A percentile compares a stretch with the other conserved stretches of the same genome.
Conservation (phyloP, 2,797 vertebrate genomes). For the Pseudochirops corinnae region DNA sequence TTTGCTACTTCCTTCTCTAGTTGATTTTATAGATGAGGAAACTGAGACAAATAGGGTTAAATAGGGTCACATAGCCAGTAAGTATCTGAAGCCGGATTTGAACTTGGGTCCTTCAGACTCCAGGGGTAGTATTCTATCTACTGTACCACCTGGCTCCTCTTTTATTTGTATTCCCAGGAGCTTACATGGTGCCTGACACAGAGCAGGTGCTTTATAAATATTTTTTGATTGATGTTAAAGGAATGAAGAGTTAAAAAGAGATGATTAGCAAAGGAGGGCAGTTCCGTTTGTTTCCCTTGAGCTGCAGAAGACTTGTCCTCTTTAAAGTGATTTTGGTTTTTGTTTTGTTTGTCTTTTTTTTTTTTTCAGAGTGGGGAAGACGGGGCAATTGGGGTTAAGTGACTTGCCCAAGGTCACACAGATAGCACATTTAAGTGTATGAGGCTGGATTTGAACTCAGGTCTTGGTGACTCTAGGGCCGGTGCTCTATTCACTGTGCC, state of each 20-base stretch:
- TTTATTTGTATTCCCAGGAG: neutral
- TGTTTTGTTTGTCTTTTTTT: too few species aligned
- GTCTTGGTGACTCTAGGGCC: too few species aligned
- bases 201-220: neutral
- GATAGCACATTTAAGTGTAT: too few species aligned
- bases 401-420: too few species aligned
- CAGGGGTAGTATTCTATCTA: neutral
- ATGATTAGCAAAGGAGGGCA: constrained; percentile 3
- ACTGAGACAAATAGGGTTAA: neutral
- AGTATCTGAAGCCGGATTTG: neutral
- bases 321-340: neutral
- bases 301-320: neutral
- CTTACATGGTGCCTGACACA: neutral
- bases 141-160: neutral
- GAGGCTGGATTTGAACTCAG: too few species aligned
- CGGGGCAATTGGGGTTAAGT: too few species aligned
- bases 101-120: neutral
- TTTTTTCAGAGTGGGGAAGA: too few species aligned
- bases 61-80: neutral
- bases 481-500: too few species aligned
- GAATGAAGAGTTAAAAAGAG: neutral
- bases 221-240: neutral
- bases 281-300: neutral
- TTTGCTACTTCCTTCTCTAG: neutral
- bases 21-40: neutral